Conservation (phyloP, 2,888 invertebrate species). For the Drosophila mayaguana region DNA sequence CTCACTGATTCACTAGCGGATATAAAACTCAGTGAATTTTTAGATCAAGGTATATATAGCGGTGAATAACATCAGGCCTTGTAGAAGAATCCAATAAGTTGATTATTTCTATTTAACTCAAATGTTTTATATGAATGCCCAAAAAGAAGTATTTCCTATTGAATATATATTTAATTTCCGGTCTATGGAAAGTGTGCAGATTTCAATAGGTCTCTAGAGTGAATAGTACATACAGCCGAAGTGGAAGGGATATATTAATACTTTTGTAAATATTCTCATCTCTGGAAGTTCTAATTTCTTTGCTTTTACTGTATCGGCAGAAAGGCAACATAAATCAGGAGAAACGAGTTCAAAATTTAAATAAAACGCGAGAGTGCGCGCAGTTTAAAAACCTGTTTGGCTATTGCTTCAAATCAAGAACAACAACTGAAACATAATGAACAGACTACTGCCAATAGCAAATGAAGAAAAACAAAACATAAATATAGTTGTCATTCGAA, state of each 20-base stretch:
- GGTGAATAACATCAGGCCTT: background rate
- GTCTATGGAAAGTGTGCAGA: background rate
- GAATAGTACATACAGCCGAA: background rate
- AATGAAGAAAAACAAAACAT: conserved; percentile 43
- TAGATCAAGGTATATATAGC: background rate
- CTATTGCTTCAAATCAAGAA: conserved; percentile 51
- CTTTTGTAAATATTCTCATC: background rate
- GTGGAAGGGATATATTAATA: background rate
- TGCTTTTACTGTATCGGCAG: conserved; percentile 44
- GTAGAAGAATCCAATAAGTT: background rate
- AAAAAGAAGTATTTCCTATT: background rate
- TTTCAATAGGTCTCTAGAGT: background rate
- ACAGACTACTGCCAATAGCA: conserved; percentile 36
- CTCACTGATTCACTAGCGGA: conserved; percentile 13
- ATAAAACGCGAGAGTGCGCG: conserved; percentile 75
- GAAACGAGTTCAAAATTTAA: conserved; percentile 79
- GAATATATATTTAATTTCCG: background rate
- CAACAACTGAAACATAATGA: conserved; percentile 42
- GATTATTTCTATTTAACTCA: no score
- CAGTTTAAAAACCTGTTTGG: conserved; percentile 69
- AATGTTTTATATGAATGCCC: no score
- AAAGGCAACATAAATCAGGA: conserved; percentile 73
- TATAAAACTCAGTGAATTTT: conserved; percentile 20
- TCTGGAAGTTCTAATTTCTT: conserved; percentile 8
- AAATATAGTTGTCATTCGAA: conserved; percentile 77